Base-by-base conservation (phyloP, 2,888 invertebrate species). In the Chalcis sispes region DNA sequence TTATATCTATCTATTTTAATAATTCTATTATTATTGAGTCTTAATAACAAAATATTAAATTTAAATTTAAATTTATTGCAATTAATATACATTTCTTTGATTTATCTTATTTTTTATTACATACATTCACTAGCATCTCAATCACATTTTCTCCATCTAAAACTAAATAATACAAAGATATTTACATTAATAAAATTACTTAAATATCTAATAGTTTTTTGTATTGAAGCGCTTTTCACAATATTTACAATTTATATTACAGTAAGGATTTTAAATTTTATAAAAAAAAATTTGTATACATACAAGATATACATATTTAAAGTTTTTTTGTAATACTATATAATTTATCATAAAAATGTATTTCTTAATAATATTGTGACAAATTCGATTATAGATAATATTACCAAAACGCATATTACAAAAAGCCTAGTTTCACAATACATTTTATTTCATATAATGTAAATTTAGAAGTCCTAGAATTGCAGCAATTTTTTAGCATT, bases 101-200 rank as follows among this genome's bases (percentile, higher is more conserved):
- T 76, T 70, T 61, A 18, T 78, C 18, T 4, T 59, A 27, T 23
- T 72, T 48, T 67, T 64, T 52, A 72, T 61, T 54, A 46, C 59
- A 70, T 72, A 70, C 85, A 82, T 83, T 86, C 85, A 86, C 86
- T 87, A 87, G 84, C 84, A 86, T 86, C 70, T 85, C 82, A 85
- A 87, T 87, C 87, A 87, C 86, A 85, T 85, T 84, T 86, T 83
- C 83, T 84, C 84, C 76, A 81, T 81, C 79, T 80, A 83, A 77
- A 72, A 61, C 52, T 66, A 82, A 83, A 80, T 74, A 80, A 82
- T 77, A 83, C 80, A 82, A 77, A 75, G 79, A 74, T 87, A 86
- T 87, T 80, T 86, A 86, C 86, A 87, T 81, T 80, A 79, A 81
- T 84, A 82, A 72, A 79, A 80, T 79, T 76, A 75, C 72, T 78